Evolutionary conservation across 2,888 invertebrate species (phyloP).

Genomic region (Lochmaea crataegi): DNA sequence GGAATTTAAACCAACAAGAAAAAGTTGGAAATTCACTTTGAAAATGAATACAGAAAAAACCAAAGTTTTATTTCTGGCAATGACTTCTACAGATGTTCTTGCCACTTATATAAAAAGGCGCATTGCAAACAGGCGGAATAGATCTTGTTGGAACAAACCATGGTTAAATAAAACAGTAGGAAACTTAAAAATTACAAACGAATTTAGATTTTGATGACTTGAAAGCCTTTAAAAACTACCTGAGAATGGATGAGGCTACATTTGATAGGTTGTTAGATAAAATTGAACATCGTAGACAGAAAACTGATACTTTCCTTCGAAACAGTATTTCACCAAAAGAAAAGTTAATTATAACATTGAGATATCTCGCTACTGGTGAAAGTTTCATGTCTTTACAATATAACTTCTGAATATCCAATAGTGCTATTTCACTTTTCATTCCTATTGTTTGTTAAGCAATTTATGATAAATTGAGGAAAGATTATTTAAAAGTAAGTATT

Average conservation of each 20-base stretch:
- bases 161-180: neutral
- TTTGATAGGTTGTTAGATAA: neutral
- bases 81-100: too few species aligned
- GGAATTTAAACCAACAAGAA: too few species aligned
- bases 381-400: too few species aligned
- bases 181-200: neutral
- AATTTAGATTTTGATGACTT: neutral
- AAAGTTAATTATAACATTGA: neutral
- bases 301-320: too few species aligned
- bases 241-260: neutral
- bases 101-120: too few species aligned
- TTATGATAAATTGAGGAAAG: neutral
- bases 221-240: constrained; percentile 2
- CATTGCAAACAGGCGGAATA: neutral
- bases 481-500: constrained; percentile 2
- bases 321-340: constrained; percentile 3
- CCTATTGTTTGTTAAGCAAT: neutral
- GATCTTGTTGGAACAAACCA: constrained; percentile 2
- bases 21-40: too few species aligned
- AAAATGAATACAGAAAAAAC: too few species aligned
- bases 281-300: neutral
- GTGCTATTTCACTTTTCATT: too few species aligned
- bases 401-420: too few species aligned
- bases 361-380: too few species aligned
- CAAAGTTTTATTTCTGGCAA: too few species aligned